Evolutionary conservation across 2,113 vertebrate species (phyloP), one percentile per base, ranked within the genome.

Genomic region (Tachysurus fulvidraco): DNA sequence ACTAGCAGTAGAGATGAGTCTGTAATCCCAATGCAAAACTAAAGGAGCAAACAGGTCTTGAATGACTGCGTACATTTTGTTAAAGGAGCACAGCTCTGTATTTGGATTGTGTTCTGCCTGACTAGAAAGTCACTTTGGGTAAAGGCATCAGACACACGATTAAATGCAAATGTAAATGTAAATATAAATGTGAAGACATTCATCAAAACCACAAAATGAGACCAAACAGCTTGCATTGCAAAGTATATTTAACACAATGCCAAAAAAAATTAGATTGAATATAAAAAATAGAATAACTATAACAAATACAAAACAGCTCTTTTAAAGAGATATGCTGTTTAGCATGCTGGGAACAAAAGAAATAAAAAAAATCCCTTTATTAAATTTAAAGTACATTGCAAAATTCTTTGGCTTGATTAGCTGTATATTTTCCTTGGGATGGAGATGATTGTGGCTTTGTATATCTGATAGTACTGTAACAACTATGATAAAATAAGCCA

Each of bases 211-310:
- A 85, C 25, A 83, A 30, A 79, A 73, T 59, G 79, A 87, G 41
- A 85, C 41, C 86, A 77, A 25, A 23, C 59, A 81, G 36, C 54
- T n/a, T 69, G 17, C 73, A 90, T 89, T 92, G 89, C 92, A 94
- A 93, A 93, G 92, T 92, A 91, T 87, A 92, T 95, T 96, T 95
- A 94, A 95, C 95, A 94, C 93, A 95, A 92, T 92, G 92, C 90
- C 87, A 93, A 90, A 92, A 83, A 85, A 89, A 89, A 90, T 88
- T 88, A 21, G 50, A 28, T 3, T n/a, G 88, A 92, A 94, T 95
- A 95, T 94, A 95, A 96, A 95, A 96, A 96, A 96, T 95, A 95
- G 88, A 95, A 95, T 94, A 92, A 90, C 93, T 95, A 95, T 95
- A 91, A 92, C 44, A 89, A 86, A 91, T 95, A 95, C 88, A 95